Conservation (phyloP, 1,140 invertebrate species). For the Periplaneta americana region DNA sequence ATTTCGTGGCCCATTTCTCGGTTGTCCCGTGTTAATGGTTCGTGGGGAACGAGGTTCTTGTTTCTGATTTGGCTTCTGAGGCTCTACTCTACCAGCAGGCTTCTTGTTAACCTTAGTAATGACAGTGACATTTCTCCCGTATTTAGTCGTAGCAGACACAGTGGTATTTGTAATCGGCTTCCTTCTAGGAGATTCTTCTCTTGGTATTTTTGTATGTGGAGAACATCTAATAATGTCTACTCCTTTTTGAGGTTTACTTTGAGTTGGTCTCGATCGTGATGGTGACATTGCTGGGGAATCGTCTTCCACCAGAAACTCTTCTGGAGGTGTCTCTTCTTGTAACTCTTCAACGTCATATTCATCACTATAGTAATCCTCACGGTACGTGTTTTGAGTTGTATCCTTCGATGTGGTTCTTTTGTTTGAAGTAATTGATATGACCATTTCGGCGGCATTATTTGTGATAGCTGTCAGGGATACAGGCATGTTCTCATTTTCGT, state of each 20-base stretch:
- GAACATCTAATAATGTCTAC: neutral
- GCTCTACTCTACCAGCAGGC: neutral
- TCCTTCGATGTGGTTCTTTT: neutral
- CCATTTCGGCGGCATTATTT: neutral
- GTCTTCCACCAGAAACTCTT: conserved; percentile 27
- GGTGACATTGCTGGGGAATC: conserved; percentile 10
- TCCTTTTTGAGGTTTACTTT: neutral
- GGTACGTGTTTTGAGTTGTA: neutral
- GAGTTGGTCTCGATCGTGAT: neutral
- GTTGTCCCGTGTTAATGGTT: neutral
- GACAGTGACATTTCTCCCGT: neutral
- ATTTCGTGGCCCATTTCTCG: neutral
- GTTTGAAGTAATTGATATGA: neutral
- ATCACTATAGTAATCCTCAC: conserved; percentile 9
- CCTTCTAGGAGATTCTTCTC: neutral
- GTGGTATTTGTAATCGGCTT: no score
- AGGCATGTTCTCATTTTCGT: neutral
- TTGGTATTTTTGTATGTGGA: neutral
- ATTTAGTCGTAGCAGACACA: neutral
- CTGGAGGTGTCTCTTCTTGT: conserved; percentile 29
- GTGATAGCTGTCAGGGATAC: neutral
- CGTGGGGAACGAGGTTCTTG: neutral
- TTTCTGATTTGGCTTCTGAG: neutral
- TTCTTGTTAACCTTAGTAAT: neutral
- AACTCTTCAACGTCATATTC: conserved; percentile 18